phyloP scores from a whole-genome alignment of 2,797 vertebrate genomes.

The Meriones psammophilus region DNA sequence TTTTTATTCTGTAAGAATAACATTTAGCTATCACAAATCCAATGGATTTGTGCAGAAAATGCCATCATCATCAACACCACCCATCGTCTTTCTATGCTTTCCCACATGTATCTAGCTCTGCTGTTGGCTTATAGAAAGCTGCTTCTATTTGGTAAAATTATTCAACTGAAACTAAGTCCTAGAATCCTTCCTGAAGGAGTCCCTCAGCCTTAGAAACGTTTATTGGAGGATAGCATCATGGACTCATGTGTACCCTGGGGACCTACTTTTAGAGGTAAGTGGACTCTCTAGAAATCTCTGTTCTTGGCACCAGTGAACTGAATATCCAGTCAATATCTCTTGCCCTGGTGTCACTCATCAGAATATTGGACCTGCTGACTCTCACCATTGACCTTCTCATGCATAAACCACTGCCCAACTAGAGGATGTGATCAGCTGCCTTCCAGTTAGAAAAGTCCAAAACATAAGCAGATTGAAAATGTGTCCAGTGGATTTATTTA shows the following conservation, averaged over 20 bases:
- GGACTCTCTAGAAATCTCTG: rapidly evolving
- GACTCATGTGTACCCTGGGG: too few relatives aligned
- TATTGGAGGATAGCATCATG: neutral
- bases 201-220: too few relatives aligned
- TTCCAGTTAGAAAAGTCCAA: neutral
- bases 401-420: neutral
- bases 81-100: rapidly evolving
- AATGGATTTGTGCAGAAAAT: rapidly evolving
- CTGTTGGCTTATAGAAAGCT: neutral
- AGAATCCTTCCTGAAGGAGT: neutral
- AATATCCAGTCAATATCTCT: rapidly evolving
- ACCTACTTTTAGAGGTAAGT: too few relatives aligned
- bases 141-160: neutral
- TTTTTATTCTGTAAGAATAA: too few relatives aligned
- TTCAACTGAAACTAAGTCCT: neutral
- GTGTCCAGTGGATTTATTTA: neutral
- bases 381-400: too few relatives aligned
- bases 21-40: rapidly evolving
- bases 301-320: rapidly evolving
- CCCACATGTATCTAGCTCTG: neutral
- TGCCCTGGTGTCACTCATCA: too few relatives aligned
- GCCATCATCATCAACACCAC: rapidly evolving
- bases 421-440: neutral
- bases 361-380: too few relatives aligned
- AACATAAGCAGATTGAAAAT: neutral